phyloP scores from a whole-genome alignment of 2,113 vertebrate genomes.

The Chloebia gouldiae region DNA sequence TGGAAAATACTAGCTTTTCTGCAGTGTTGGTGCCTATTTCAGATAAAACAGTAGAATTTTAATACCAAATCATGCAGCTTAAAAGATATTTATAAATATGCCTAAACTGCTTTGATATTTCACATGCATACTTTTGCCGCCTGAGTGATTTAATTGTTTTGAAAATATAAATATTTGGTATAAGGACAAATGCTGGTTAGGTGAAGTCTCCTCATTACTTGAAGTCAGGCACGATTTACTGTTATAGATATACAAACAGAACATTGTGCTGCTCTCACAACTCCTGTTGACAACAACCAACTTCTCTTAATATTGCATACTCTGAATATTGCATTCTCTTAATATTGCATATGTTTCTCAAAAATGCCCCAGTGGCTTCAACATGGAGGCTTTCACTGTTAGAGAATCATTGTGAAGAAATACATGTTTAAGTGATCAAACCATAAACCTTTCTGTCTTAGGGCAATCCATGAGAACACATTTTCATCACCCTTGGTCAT shows the following conservation, averaged over 20 bases:
- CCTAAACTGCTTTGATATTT: neutral
- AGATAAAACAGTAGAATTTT: neutral
- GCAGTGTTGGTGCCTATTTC: neutral
- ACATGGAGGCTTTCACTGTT: accelerated
- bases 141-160: neutral
- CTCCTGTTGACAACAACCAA: neutral
- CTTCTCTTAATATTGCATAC: neutral
- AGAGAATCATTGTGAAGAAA: neutral
- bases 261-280: neutral
- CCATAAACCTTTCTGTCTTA: neutral
- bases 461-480: neutral
- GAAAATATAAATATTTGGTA: neutral
- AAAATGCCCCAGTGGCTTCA: neutral
- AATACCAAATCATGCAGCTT: neutral
- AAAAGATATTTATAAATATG: neutral
- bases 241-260: neutral
- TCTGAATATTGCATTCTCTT: too few relatives aligned
- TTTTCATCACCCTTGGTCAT: neutral
- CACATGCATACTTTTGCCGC: neutral
- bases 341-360: neutral
- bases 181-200: neutral
- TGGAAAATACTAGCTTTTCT: neutral
- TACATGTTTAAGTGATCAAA: neutral
- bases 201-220: neutral
- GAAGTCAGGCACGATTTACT: neutral